Evolutionary conservation across 2,113 vertebrate genomes (phyloP).

Genomic region (Cnemophilus loriae): DNA sequence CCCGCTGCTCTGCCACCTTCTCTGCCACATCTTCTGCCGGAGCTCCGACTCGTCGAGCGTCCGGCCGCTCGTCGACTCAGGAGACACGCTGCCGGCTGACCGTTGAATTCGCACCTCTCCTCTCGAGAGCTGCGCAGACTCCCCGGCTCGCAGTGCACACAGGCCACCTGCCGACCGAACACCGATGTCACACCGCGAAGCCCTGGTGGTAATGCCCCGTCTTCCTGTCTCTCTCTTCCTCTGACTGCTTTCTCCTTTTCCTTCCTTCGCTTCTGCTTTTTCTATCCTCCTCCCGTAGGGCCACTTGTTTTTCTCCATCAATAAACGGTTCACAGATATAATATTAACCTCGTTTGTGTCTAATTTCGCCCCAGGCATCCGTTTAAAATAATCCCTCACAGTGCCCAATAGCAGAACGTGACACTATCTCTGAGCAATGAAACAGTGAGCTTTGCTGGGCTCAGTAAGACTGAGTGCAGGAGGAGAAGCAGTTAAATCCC

Average conservation of each 20-base stretch:
- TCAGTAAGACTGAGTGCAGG: background rate
- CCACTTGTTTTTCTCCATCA: background rate
- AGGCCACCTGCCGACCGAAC: background rate
- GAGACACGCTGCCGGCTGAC: background rate
- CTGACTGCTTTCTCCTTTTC: background rate
- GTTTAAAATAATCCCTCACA: background rate
- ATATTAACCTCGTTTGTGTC: background rate
- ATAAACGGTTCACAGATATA: background rate
- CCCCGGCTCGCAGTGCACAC: background rate
- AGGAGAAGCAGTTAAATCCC: background rate
- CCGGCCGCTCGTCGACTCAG: rapidly evolving
- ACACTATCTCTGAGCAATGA: background rate
- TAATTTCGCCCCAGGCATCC: background rate
- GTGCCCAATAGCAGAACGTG: background rate
- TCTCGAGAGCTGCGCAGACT: background rate
- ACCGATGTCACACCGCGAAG: background rate
- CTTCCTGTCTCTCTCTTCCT: background rate
- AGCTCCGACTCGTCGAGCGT: rapidly evolving
- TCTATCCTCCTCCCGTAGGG: background rate
- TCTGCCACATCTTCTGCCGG: background rate
- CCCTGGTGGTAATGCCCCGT: too few species aligned
- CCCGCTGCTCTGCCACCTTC: background rate
- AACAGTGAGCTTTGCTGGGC: background rate
- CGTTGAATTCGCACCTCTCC: background rate
- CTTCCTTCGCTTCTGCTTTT: background rate